A percentile compares a stretch with the other conserved stretches of the same genome.
Evolutionary conservation across 1,140 invertebrate species (phyloP).

Genomic region (Heliconius eleuchia): DNA sequence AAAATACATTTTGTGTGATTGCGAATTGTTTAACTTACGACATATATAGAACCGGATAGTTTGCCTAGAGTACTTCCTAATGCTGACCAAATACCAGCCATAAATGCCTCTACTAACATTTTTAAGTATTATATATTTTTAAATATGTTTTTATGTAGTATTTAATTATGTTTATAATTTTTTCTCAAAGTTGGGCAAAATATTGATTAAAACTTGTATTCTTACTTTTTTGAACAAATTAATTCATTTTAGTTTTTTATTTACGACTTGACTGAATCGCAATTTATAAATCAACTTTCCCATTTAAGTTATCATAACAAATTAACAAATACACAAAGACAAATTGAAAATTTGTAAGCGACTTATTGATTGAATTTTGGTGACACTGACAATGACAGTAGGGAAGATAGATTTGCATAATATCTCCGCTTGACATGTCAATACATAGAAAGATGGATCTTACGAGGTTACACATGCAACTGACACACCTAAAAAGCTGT

Average conservation of each 20-base stretch:
- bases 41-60: conserved; percentile 63
- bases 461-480: too few species aligned
- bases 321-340: not conserved
- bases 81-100: conserved; percentile 72
- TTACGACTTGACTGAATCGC: not conserved
- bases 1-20: not conserved
- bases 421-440: too few species aligned
- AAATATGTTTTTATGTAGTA: not conserved
- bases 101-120: conserved; percentile 68
- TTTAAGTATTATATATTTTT: conserved; percentile 11
- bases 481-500: too few species aligned
- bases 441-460: too few species aligned
- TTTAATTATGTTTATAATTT: not conserved
- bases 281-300: not conserved
- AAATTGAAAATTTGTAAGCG: not conserved
- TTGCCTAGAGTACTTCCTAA: conserved; percentile 73
- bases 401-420: too few species aligned
- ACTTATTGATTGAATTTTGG: too few species aligned
- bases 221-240: not conserved
- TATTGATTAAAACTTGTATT: not conserved
- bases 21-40: conserved; percentile 50
- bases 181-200: not conserved
- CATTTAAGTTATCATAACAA: not conserved
- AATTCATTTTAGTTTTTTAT: not conserved
- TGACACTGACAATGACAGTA: not conserved